Conservation (phyloP, 1,140 invertebrate species). For the Euglossa dilemma region DNA sequence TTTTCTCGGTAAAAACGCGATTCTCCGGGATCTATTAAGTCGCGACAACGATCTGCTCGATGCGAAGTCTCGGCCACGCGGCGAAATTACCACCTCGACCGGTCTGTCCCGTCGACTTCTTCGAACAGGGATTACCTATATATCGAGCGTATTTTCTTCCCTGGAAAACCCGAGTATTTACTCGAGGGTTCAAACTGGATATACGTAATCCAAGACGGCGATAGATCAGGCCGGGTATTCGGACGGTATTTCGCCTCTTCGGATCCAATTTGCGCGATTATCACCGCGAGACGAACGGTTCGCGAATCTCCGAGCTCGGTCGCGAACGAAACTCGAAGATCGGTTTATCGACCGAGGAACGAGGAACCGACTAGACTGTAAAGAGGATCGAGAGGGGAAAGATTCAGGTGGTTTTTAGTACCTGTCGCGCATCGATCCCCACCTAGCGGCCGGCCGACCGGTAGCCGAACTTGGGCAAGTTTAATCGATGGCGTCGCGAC, state of each 20-base stretch:
- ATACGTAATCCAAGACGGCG: not conserved
- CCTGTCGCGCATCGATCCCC: constrained; percentile 33
- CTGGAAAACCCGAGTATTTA: not conserved
- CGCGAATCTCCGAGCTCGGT: no score
- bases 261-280: constrained; percentile 12
- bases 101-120: no score
- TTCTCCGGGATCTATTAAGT: not conserved
- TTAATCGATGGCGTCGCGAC: constrained; percentile 35
- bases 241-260: not conserved
- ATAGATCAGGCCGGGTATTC: constrained; percentile 8
- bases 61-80: not conserved
- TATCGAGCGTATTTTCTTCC: not conserved
- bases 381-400: no score
- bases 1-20: constrained; percentile 6
- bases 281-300: no score
- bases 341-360: not conserved
- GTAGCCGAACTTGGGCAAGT: constrained; percentile 17
- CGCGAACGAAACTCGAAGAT: not conserved
- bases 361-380: no score
- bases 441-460: not conserved
- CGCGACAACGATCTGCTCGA: no score
- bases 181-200: no score
- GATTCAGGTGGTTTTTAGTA: constrained; percentile 28
- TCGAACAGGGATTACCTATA: not conserved
- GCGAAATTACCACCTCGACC: no score